Evolutionary conservation across 2,888 invertebrate species (phyloP), one percentile per base, ranked within the genome.

Genomic region (Eupithecia subfuscata): DNA sequence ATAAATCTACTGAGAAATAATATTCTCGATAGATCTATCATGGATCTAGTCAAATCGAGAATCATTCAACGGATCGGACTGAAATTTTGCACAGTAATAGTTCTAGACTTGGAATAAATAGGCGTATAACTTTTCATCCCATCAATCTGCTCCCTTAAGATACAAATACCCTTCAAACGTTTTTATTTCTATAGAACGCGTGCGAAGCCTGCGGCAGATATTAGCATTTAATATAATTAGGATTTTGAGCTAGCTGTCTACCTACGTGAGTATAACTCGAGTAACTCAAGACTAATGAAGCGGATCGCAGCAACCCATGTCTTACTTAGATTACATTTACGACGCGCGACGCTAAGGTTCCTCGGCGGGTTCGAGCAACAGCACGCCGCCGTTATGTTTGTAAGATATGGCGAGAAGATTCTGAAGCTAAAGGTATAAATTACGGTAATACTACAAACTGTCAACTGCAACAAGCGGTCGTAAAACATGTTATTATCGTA

Each of bases 241-340:
- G 52, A 52, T 52, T 52, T 52, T n/a, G n/a, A 52, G 8, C 1
- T 11, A n/a, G 9, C 9, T 52, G 5, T n/a, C 52, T n/a, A 52
- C 48, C 9, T n/a, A n/a, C n/a, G 9, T 9, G n/a, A 22, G 22
- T 11, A 56, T 1, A 56, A 56, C 11, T 22, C 0, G 22, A 22
- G 56, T 56, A 56, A 56, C 22, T 22, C 22, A 56, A 52, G 56
- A 56, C 56, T 56, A 56, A 56, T 56, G 9, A 56, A 56, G 56
- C 22, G 12, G 56, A 56, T 56, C 6, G 18, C 11, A 56, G 22
- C 11, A 11, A 56, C 56, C 56, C 56, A 22, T 56, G 56, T 56
- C 56, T 56, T 56, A 22, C 56, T 56, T 11, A 16, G 56, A 56
- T 56, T 56, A 56, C 56, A 56, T 56, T 56, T 4, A 56, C 11